phyloP scores from a whole-genome alignment of 2,113 vertebrate genomes.

The Nipponia nippon region DNA sequence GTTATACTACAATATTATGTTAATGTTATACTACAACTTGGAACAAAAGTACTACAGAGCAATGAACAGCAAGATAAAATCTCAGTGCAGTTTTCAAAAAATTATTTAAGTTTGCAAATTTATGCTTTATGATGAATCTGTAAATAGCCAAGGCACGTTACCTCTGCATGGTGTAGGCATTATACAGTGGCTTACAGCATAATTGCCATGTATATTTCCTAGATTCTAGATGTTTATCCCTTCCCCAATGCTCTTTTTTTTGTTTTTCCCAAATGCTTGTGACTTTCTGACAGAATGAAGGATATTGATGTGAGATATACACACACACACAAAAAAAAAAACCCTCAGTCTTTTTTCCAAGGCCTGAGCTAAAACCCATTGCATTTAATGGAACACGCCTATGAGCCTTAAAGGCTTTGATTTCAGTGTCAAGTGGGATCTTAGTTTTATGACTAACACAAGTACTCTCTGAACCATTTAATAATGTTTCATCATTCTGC shows the following conservation, averaged over 20 bases:
- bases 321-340: background rate
- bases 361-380: background rate
- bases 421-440: background rate
- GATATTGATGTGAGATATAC: background rate
- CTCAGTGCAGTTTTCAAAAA: background rate
- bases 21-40: background rate
- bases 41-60: background rate
- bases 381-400: background rate
- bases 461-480: background rate
- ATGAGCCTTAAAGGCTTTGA: background rate
- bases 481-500: background rate
- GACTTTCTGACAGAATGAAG: background rate
- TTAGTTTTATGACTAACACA: background rate
- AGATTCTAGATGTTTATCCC: background rate
- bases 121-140: background rate
- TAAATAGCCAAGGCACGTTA: background rate
- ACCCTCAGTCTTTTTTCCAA: background rate
- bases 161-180: background rate
- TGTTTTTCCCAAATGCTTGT: background rate
- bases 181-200: background rate
- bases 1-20: background rate
- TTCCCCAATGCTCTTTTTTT: background rate
- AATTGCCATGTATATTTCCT: background rate
- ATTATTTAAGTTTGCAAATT: background rate
- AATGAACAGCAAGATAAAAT: background rate